Percentiles rank a stretch among this genome's conserved stretches.
These are phyloP conservation scores for Brotogeris chrysoptera DNA, from an alignment of 2,797 vertebrate genomes.

Conservation along the genomic window DNA sequence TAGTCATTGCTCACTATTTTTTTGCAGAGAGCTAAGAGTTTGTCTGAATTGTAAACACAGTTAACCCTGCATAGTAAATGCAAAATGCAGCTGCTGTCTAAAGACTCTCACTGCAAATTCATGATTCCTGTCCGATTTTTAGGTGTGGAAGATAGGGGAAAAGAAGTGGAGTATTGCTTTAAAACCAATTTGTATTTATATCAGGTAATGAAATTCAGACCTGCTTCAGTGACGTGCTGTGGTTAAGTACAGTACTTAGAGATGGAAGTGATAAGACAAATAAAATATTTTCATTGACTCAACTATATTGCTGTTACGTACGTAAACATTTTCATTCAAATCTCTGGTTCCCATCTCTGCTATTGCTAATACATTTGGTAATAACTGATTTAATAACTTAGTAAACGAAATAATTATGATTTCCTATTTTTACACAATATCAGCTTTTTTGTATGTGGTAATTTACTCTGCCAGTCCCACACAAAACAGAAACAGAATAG, in stretches of 20 bases:
- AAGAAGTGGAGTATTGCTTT: not conserved
- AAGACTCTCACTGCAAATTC: not conserved
- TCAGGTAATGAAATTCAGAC: not conserved
- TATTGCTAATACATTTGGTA: not conserved
- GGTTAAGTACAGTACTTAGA: not conserved
- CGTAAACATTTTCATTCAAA: not conserved
- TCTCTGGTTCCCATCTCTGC: not conserved
- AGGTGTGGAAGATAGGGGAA: not conserved
- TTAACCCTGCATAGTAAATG: not conserved
- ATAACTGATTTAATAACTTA: not conserved
- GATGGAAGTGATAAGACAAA: not conserved
- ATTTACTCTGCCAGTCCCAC: not conserved
- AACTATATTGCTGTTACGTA: not conserved
- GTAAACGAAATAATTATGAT: not conserved
- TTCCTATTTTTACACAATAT: not conserved
- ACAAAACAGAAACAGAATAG: not conserved
- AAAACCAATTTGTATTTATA: not conserved
- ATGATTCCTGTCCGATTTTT: not conserved
- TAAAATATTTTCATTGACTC: not conserved
- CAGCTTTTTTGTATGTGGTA: not conserved
- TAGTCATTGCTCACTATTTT: not conserved
- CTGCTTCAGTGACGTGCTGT: not conserved
- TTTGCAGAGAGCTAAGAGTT: not conserved
- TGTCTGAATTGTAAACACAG: not conserved
- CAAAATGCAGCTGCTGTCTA: not conserved